A percentile compares a stretch with the other conserved stretches of the same genome.
Evolutionary conservation across 2,888 invertebrate species (phyloP).

Genomic region (Drosophila setosimentum): DNA sequence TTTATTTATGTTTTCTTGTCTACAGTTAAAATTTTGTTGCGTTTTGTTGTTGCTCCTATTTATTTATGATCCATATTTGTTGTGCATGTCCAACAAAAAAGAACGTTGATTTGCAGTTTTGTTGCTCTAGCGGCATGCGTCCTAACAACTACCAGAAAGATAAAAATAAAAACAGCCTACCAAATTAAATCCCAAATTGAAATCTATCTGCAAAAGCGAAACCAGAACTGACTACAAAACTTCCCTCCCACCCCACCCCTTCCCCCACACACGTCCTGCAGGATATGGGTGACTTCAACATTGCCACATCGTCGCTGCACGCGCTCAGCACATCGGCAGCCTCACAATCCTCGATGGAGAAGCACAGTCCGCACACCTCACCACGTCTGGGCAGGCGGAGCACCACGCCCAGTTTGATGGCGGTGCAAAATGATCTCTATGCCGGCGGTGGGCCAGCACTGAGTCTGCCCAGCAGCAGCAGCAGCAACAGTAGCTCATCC

Average conservation of each 20-base stretch:
- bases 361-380: slow-evolving; percentile 87
- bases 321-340: slow-evolving; percentile 85
- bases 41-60: slow-evolving; percentile 43
- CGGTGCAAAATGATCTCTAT: slow-evolving; percentile 85
- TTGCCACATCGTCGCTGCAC: slow-evolving; percentile 88
- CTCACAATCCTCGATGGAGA: slow-evolving; percentile 75
- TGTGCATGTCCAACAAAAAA: slow-evolving; percentile 52
- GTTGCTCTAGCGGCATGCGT: slow-evolving; percentile 57
- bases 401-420: slow-evolving; percentile 84
- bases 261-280: slow-evolving; percentile 66
- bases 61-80: slow-evolving; percentile 40
- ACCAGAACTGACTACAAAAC: slow-evolving; percentile 25
- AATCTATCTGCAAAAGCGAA: background rate
- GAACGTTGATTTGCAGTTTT: slow-evolving; percentile 42
- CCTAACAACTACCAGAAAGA: slow-evolving; percentile 31
- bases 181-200: slow-evolving; percentile 10
- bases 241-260: background rate
- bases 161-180: background rate
- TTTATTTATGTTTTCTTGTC: slow-evolving; percentile 43
- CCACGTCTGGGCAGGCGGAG: slow-evolving; percentile 86
- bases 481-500: slow-evolving; percentile 55
- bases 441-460: slow-evolving; percentile 77
- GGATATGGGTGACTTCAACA: slow-evolving; percentile 88
- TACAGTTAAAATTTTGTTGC: slow-evolving; percentile 39
- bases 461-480: slow-evolving; percentile 71